phyloP scores from a whole-genome alignment of 2,113 vertebrate genomes.

The Nothocercus julius region DNA sequence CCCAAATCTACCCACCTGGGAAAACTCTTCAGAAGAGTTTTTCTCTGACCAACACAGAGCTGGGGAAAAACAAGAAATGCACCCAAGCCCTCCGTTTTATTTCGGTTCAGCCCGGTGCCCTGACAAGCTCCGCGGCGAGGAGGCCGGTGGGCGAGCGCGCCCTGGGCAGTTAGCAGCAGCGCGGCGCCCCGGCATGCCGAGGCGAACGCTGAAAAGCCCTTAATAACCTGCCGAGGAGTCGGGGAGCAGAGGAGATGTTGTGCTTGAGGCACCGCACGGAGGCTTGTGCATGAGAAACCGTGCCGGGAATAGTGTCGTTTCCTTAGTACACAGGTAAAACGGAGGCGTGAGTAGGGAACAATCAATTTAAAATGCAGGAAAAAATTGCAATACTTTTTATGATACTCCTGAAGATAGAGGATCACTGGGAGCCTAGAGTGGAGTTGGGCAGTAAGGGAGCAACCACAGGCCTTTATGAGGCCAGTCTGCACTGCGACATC shows the following conservation, averaged over 20 bases:
- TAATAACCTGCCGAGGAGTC: background rate
- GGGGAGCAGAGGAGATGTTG: background rate
- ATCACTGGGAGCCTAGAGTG: background rate
- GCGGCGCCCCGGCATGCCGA: background rate
- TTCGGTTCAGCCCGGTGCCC: background rate
- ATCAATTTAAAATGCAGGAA: background rate
- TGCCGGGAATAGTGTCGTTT: background rate
- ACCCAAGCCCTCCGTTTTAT: background rate
- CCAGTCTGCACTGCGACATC: background rate
- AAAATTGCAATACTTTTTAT: background rate
- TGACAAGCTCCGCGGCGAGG: background rate
- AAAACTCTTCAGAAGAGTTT: background rate
- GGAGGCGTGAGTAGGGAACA: background rate
- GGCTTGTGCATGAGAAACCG: background rate
- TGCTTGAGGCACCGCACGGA: background rate
- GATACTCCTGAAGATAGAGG: background rate
- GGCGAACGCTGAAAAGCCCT: background rate
- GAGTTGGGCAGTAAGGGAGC: background rate
- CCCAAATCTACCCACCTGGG: background rate
- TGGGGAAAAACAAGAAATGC: background rate
- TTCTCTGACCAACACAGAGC: background rate
- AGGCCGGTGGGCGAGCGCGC: background rate
- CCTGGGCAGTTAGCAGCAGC: background rate
- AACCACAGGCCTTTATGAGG: background rate
- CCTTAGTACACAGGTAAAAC: background rate